A percentile compares a stretch with the other conserved stretches of the same genome.
phyloP scores from a whole-genome alignment of 2,113 vertebrate genomes.

The Micronycteris hirsuta region DNA sequence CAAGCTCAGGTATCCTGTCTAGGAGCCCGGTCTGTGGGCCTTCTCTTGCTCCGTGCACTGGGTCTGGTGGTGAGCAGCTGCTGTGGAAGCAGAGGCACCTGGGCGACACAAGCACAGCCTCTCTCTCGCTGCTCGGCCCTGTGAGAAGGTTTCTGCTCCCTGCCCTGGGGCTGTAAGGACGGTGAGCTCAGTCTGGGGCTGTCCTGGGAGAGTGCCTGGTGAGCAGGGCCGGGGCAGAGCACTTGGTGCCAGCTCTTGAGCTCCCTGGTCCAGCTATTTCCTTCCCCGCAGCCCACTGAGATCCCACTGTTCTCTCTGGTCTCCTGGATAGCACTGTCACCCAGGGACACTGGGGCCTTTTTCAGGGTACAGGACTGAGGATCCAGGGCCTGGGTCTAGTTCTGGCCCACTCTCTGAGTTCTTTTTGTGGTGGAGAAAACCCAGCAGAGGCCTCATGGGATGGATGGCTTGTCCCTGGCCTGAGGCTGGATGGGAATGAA shows the following conservation, averaged over 20 bases:
- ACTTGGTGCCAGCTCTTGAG: not conserved
- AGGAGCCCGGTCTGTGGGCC: not conserved
- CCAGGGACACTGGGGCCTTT: not conserved
- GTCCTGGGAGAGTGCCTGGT: constrained; percentile 48
- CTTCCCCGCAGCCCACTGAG: not conserved
- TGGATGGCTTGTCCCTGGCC: not conserved
- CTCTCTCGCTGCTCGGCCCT: not conserved
- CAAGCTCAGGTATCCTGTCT: not conserved
- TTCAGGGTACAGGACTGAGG: not conserved
- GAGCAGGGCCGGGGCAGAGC: not conserved
- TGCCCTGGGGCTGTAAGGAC: constrained; percentile 23
- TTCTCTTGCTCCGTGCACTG: not conserved
- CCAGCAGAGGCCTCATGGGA: not conserved
- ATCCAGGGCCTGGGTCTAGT: not conserved
- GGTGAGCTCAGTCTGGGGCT: constrained; percentile 72
- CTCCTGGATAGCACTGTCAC: not conserved
- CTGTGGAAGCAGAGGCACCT: not conserved
- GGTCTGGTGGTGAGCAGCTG: not conserved
- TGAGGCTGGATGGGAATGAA: not conserved
- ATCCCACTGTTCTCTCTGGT: not conserved
- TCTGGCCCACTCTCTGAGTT: not conserved
- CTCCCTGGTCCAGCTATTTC: not conserved
- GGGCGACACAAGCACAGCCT: not conserved
- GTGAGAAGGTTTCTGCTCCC: constrained; percentile 1
- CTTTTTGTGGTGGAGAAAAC: not conserved